Percentiles rank a stretch among this genome's conserved stretches.
phyloP scores from a whole-genome alignment of 2,113 vertebrate genomes.

The Plecturocebus donacophilus region DNA sequence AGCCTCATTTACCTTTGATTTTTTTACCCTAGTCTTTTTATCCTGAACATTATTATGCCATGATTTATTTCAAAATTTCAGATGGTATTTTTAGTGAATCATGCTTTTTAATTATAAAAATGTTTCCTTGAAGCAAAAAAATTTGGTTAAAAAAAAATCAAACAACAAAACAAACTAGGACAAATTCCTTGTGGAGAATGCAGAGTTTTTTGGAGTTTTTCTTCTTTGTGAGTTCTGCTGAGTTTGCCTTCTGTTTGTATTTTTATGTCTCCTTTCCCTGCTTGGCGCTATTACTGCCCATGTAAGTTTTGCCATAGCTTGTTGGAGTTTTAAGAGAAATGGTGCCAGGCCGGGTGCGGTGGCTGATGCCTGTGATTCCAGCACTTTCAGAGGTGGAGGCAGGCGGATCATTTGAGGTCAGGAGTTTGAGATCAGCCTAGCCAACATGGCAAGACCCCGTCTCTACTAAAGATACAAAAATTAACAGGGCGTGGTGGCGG shows the following conservation, averaged over 20 bases:
- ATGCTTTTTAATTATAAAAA: constrained; percentile 37
- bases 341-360: not conserved
- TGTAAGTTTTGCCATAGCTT: not conserved
- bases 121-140: constrained; percentile 2
- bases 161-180: not conserved
- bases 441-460: too few relatives aligned
- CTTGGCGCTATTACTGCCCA: not conserved
- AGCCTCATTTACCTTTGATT: constrained; percentile 13
- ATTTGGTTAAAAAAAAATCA: constrained; percentile 22
- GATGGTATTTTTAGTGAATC: not conserved
- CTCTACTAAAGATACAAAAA: too few relatives aligned
- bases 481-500: too few relatives aligned
- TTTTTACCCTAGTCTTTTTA: not conserved
- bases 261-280: not conserved
- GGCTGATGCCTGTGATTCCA: too few relatives aligned
- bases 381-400: too few relatives aligned
- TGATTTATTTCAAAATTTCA: constrained; percentile 11
- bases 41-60: not conserved
- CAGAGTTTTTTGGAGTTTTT: not conserved
- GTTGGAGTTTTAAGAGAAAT: not conserved
- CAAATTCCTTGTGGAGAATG: not conserved
- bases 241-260: not conserved
- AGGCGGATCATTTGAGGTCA: too few relatives aligned
- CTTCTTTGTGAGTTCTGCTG: not conserved
- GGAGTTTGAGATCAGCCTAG: too few relatives aligned